These are phyloP conservation scores for Himalopsyche kuldschensis DNA, from an alignment of 2,888 invertebrate genomes.

Conservation along the genomic window DNA sequence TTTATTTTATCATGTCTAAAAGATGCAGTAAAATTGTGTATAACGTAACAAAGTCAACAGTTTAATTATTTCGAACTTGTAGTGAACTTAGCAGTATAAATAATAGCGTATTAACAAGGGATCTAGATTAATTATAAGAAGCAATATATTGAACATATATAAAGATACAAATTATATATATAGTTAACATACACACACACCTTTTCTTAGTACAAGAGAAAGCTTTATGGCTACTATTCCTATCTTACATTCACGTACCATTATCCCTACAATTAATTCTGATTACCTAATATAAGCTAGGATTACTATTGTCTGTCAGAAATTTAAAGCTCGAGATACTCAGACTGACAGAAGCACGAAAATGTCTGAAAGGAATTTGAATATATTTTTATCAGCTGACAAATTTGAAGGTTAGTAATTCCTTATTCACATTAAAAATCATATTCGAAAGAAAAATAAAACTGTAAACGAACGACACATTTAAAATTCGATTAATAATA, in stretches of 20 bases:
- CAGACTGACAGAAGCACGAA: background rate
- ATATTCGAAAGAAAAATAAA: background rate
- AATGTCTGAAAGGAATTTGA: background rate
- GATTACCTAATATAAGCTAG: conserved; percentile 4
- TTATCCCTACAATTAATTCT: conserved; percentile 33
- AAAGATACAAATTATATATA: background rate
- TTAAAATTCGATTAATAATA: background rate
- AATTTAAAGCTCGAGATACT: background rate
- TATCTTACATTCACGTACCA: conserved; percentile 10
- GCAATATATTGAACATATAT: background rate
- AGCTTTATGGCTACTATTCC: background rate
- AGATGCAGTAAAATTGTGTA: too few species aligned
- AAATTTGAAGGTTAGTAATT: background rate
- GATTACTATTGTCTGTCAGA: conserved; percentile 21
- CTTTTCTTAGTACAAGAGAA: background rate
- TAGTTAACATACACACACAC: background rate
- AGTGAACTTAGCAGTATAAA: too few species aligned
- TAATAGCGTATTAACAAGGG: background rate
- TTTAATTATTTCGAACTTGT: too few species aligned
- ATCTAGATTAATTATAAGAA: background rate
- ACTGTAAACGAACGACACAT: background rate
- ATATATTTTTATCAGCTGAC: background rate
- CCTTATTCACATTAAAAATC: background rate
- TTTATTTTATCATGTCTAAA: too few species aligned
- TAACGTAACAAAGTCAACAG: too few species aligned